phyloP scores from a whole-genome alignment of 2,888 invertebrate genomes.

The Drosophila multiciliata region DNA sequence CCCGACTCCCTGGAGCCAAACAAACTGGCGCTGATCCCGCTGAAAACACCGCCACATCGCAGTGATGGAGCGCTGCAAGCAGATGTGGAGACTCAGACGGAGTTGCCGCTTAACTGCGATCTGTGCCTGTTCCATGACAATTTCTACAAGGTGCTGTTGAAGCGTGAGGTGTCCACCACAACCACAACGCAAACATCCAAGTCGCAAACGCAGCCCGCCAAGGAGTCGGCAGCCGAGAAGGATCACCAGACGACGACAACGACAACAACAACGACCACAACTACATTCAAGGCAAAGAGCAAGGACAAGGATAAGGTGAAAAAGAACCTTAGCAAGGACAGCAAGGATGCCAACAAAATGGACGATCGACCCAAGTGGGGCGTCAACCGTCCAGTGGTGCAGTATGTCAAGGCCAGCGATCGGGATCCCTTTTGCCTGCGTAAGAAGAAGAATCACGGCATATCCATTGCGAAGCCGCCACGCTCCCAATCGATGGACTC shows the following conservation, averaged over 20 bases:
- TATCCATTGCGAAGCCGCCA: slow-evolving; percentile 85
- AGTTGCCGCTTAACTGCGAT: slow-evolving; percentile 83
- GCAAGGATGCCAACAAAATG: slow-evolving; percentile 82
- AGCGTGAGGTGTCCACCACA: slow-evolving; percentile 84
- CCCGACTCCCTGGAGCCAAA: slow-evolving; percentile 68
- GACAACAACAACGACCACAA: slow-evolving; percentile 84
- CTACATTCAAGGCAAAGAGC: slow-evolving; percentile 82
- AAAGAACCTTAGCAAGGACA: slow-evolving; percentile 56
- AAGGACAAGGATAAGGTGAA: slow-evolving; percentile 79
- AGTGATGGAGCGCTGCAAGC: slow-evolving; percentile 37
- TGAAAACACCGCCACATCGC: slow-evolving; percentile 38
- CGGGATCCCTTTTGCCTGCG: slow-evolving; percentile 92
- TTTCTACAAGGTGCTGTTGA: slow-evolving; percentile 84
- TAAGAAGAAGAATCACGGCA: slow-evolving; percentile 86
- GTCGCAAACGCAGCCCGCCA: slow-evolving; percentile 71
- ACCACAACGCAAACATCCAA: slow-evolving; percentile 84
- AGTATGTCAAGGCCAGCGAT: slow-evolving; percentile 95
- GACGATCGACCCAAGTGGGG: slow-evolving; percentile 91
- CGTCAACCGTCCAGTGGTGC: slow-evolving; percentile 91
- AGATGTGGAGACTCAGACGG: slow-evolving; percentile 84
- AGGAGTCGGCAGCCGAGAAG: slow-evolving; percentile 74
- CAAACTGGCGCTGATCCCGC: slow-evolving; percentile 75
- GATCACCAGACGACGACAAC: slow-evolving; percentile 83
- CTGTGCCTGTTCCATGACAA: slow-evolving; percentile 84
- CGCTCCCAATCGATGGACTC: slow-evolving; percentile 86